Evolutionary conservation across 2,888 invertebrate species (phyloP).

Genomic region (Luffia ferchaultella): DNA sequence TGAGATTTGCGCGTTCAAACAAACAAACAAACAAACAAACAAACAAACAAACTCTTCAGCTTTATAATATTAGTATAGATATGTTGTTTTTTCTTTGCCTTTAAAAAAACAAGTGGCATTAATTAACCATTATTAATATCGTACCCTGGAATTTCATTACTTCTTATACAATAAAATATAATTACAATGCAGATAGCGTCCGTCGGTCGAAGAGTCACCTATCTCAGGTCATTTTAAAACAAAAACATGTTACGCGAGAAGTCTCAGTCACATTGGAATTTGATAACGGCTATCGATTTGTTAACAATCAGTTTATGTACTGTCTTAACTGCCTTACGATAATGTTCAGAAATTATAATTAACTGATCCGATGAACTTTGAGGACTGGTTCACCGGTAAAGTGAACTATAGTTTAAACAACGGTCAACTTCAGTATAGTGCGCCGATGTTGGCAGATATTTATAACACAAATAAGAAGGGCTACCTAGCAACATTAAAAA

Average conservation of each 20-base stretch:
- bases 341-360: constrained; percentile 33
- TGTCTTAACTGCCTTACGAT: constrained; percentile 28
- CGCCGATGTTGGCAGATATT: too few relatives aligned
- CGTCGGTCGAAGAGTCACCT: constrained; percentile 7
- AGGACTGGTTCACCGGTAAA: constrained; percentile 16
- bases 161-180: too few relatives aligned
- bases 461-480: not conserved
- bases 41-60: too few relatives aligned
- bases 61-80: too few relatives aligned
- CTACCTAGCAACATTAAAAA: not conserved
- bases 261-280: constrained; percentile 19
- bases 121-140: too few relatives aligned
- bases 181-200: too few relatives aligned
- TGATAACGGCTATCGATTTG: constrained; percentile 28
- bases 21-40: too few relatives aligned
- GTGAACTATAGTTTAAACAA: constrained; percentile 7
- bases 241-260: constrained; percentile 14
- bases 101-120: too few relatives aligned
- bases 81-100: too few relatives aligned
- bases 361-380: constrained; percentile 31
- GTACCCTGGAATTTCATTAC: too few relatives aligned
- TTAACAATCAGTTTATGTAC: constrained; percentile 30
- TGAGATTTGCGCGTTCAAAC: too few relatives aligned
- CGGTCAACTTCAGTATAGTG: too few relatives aligned
- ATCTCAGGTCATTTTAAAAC: constrained; percentile 8